Evolutionary conservation across 2,888 invertebrate genomes (phyloP), one percentile per base, ranked within the genome.

Genomic region (Acanthosepion lycidas): DNA sequence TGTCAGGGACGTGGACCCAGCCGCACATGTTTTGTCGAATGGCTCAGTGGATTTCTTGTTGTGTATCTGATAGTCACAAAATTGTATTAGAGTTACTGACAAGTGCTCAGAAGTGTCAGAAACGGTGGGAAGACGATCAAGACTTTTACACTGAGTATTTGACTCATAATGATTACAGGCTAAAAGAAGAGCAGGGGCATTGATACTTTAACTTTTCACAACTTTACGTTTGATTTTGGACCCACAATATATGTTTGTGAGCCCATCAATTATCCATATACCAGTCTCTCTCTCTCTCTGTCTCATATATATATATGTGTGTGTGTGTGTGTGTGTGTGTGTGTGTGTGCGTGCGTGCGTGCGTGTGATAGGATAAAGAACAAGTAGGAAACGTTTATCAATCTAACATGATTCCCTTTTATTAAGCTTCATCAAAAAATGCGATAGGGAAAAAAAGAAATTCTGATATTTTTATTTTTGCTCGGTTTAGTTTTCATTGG

Each of bases 81-180:
- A 78, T n/a, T 78, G 78, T 78, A 78, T 78, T 78, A 78, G 78
- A n/a, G 15, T 78, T n/a, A 78, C 78, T 78, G 78, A 78, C 78
- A 78, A 78, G 78, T 15, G 78, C 33, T 33, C 12, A n/a, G 1
- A n/a, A n/a, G 78, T 15, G n/a, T 78, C 78, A 12, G 15, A 12
- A 78, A 23, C 12, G 78, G n/a, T 78, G 78, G 12, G n/a, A 18
- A 1, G 3, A n/a, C n/a, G 12, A n/a, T n/a, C 5, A 6, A 9
- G n/a, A 78, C 78, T 78, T 78, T 78, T 15, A 15, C 78, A n/a
- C 12, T n/a, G n/a, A 18, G n/a, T 33, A n/a, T 78, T 33, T n/a
- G 78, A 15, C n/a, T 78, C n/a, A n/a, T 78, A 33, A 78, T 78
- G 15, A 78, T 78, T n/a, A 1, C 33, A n/a, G 5, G n/a, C 5